These are phyloP conservation scores for Serinus canaria DNA, from an alignment of 2,113 vertebrate genomes.

Conservation along the genomic window DNA sequence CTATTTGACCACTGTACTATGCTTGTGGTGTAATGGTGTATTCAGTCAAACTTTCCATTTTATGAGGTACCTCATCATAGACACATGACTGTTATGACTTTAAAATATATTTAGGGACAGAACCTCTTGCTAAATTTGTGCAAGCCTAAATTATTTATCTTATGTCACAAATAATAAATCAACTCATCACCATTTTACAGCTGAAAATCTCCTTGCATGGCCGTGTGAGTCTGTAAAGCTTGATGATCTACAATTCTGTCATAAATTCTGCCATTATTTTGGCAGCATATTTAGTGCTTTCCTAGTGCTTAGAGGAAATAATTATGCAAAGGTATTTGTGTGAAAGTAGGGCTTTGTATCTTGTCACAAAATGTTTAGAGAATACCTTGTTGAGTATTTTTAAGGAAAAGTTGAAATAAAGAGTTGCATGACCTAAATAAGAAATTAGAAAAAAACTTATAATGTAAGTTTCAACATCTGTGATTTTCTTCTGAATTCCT, in stretches of 20 bases:
- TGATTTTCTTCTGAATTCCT: neutral
- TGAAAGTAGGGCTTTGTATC: neutral
- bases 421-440: neutral
- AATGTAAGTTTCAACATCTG: neutral
- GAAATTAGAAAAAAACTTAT: neutral
- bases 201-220: neutral
- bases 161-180: conserved; percentile 60
- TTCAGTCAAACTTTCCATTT: neutral
- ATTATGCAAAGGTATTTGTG: neutral
- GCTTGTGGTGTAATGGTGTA: neutral
- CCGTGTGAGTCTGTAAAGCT: neutral
- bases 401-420: neutral
- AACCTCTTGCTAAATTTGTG: conserved; percentile 38
- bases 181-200: conserved; percentile 20
- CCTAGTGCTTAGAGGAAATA: neutral
- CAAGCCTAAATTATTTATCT: conserved; percentile 55
- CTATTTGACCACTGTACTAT: neutral
- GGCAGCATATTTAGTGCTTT: neutral
- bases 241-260: conserved; percentile 2
- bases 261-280: conserved; percentile 3
- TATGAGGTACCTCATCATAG: neutral
- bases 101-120: conserved; percentile 50
- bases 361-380: neutral
- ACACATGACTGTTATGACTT: neutral
- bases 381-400: neutral